phyloP scores from a whole-genome alignment of 2,888 invertebrate species.

The Unio pictorum region DNA sequence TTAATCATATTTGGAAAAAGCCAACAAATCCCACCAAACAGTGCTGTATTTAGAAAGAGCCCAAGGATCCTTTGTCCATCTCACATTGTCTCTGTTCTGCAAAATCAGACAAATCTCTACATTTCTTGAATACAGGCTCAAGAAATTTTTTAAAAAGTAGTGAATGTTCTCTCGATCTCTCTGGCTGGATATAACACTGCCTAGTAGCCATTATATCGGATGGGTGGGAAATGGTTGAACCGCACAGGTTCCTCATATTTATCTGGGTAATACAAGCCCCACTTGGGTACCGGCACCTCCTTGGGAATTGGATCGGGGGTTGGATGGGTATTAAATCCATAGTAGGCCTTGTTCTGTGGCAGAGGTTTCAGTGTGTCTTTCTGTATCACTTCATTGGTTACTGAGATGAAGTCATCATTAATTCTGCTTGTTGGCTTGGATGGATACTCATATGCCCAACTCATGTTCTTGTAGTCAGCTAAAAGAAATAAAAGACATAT shows the following conservation, averaged over 20 bases:
- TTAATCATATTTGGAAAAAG: no score
- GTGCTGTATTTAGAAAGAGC: no score
- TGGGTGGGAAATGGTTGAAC: conserved; percentile 71
- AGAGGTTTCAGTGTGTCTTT: conserved; percentile 56
- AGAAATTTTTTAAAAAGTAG: no score
- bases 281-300: conserved; percentile 64
- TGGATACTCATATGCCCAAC: conserved; percentile 64
- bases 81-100: no score
- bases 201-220: conserved; percentile 70
- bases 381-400: conserved; percentile 61
- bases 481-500: conserved; percentile 11
- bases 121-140: no score
- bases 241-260: conserved; percentile 64
- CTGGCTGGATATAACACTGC: no score
- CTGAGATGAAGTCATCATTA: conserved; percentile 56
- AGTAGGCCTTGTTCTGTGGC: conserved; percentile 58
- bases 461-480: conserved; percentile 64
- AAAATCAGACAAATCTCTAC: no score
- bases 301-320: conserved; percentile 56
- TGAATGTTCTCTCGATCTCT: no score
- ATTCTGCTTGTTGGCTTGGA: conserved; percentile 60
- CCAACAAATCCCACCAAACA: no score
- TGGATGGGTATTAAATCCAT: conserved; percentile 48
- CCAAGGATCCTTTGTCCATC: no score
- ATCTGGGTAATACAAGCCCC: conserved; percentile 67